These are phyloP conservation scores for Regulus satrapa DNA, from an alignment of 2,113 vertebrate species.

Conservation along the genomic window DNA sequence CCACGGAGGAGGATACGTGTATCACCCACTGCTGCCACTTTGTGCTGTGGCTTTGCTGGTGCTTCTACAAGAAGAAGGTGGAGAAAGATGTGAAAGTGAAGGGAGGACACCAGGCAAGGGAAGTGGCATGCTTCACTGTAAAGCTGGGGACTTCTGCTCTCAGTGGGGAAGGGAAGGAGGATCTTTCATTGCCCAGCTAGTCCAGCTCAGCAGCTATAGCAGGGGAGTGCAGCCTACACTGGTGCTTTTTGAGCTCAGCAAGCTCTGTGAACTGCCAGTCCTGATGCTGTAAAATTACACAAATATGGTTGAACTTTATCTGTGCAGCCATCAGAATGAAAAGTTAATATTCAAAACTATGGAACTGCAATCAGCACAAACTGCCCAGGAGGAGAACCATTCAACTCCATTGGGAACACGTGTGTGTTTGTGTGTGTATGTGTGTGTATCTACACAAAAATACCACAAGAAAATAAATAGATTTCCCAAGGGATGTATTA, in stretches of 20 bases:
- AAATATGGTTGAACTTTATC: neutral
- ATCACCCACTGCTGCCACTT: neutral
- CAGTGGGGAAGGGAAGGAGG: neutral
- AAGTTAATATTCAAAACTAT: neutral
- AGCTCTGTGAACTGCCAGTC: neutral
- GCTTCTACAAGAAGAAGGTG: neutral
- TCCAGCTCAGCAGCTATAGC: neutral
- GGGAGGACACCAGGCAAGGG: neutral
- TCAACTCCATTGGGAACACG: neutral
- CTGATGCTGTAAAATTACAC: neutral
- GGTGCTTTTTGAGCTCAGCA: neutral
- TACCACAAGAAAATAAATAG: neutral
- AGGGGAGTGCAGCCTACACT: neutral
- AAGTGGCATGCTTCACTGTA: neutral
- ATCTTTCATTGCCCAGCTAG: neutral
- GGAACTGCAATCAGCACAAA: neutral
- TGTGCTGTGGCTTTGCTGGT: neutral
- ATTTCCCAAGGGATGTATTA: neutral
- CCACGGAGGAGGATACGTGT: neutral
- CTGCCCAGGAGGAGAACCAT: neutral
- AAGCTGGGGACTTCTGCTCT: neutral
- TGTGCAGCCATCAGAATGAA: neutral
- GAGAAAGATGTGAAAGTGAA: neutral
- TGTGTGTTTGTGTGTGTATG: fast-evolving
- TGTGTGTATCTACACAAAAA: neutral